Evolutionary conservation across 2,888 invertebrate species (phyloP), one percentile per base, ranked within the genome.

Genomic region (Drosophila phalerata): DNA sequence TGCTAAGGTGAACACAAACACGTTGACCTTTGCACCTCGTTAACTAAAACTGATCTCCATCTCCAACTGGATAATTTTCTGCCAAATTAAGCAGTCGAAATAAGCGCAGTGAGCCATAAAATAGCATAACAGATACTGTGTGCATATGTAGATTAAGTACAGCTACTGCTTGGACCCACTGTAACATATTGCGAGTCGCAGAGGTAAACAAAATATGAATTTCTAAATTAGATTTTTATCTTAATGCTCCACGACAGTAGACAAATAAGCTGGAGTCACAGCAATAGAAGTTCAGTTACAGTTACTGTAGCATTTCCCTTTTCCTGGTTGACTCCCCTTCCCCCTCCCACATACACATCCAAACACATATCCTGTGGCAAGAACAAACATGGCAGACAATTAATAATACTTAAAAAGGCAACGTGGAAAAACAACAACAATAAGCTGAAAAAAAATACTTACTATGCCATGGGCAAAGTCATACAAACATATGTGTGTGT

Each of bases 331-430:
- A 53, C 52, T 56, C 13, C 8, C 37, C 37, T 25, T 0, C 22
- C 15, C 2, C 55, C 9, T 10, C 42, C 19, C n/a, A 13, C 25
- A 9, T 3, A 6, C 55, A 56, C 37, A 25, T 37, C 10, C 17
- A 30, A 13, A 34, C 65, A 70, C 67, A 70, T 71, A 69, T 85
- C 84, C 84, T 80, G 86, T 63, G 89, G 82, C 82, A 71, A 66
- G 69, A 53, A 65, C 74, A 70, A 73, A 72, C 81, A 81, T 73
- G 88, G 76, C 74, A 89, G 77, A 88, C 86, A 89, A 87, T 87
- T 87, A 89, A 89, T 88, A 89, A 89, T 87, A 77, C 87, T 86
- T 88, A 89, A 89, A 87, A 88, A 76, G 79, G 81, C 75, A 85
- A 73, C 58, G 67, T 65, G 61, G 15, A 77, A 40, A 64, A 34